These are phyloP conservation scores for Watsonalla cultraria DNA, from an alignment of 2,888 invertebrate species.

Conservation along the genomic window DNA sequence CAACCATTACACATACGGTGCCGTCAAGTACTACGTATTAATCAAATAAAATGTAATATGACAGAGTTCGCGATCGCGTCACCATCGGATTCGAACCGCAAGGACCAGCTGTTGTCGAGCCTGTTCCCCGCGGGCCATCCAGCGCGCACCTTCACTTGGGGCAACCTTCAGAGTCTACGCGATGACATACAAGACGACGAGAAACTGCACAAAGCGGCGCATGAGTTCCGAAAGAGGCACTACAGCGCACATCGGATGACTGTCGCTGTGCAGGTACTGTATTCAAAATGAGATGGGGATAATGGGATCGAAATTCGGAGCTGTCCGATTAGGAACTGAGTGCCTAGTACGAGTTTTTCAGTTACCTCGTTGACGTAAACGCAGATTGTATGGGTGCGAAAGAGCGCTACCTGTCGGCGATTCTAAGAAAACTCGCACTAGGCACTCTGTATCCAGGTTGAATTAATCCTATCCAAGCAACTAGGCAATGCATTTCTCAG, in stretches of 20 bases:
- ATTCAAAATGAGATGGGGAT: too few species aligned
- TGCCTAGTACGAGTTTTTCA: neutral
- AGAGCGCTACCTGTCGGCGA: too few species aligned
- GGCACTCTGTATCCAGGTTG: too few species aligned
- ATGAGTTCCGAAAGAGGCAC: slow-evolving; percentile 86
- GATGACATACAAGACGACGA: slow-evolving; percentile 82
- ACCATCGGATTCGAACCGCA: slow-evolving; percentile 85
- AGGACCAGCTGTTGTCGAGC: slow-evolving; percentile 86
- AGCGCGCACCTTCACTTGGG: slow-evolving; percentile 89
- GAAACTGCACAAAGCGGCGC: slow-evolving; percentile 82
- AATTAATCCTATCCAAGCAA: too few species aligned
- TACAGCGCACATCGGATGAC: slow-evolving; percentile 95
- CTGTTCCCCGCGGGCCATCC: slow-evolving; percentile 85
- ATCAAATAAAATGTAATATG: neutral
- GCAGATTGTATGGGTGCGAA: too few species aligned
- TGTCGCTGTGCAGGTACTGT: slow-evolving; percentile 83
- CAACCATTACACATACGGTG: too few species aligned
- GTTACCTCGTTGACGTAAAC: neutral
- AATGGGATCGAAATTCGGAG: slow-evolving; percentile 5
- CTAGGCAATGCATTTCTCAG: too few species aligned
- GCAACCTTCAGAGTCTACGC: slow-evolving; percentile 85
- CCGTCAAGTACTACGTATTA: neutral
- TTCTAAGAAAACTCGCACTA: too few species aligned
- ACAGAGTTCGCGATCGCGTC: slow-evolving; percentile 90
- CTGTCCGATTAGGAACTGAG: too few species aligned